A percentile compares a stretch with the other conserved stretches of the same genome.
phyloP scores from a whole-genome alignment of 23 tunicate genomes.

The Trididemnum miniatum region DNA sequence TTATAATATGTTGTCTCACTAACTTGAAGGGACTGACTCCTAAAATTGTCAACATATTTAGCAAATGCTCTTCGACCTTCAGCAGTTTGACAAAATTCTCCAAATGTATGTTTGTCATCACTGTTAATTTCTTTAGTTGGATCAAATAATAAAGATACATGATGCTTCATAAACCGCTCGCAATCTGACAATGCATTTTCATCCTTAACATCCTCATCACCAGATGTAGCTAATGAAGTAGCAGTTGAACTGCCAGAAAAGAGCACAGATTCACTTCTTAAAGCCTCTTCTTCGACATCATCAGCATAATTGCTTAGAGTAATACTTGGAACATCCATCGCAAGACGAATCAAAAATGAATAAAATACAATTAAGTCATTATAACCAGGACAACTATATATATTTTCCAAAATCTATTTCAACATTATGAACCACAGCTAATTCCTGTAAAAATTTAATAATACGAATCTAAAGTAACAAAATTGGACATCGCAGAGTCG shows the following conservation, averaged over 20 bases:
- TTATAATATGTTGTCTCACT: slow-evolving; percentile 72
- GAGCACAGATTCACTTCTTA: neutral
- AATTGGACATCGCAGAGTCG: too few species aligned
- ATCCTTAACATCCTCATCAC: neutral
- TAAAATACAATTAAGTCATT: too few species aligned
- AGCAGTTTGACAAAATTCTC: slow-evolving; percentile 59
- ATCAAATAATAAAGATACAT: slow-evolving; percentile 67
- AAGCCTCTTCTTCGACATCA: neutral
- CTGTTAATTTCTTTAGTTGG: slow-evolving; percentile 31
- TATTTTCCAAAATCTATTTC: too few species aligned
- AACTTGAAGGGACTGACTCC: slow-evolving; percentile 51
- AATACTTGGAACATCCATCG: neutral
- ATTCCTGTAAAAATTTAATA: too few species aligned
- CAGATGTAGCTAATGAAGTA: neutral
- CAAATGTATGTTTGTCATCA: slow-evolving; percentile 60
- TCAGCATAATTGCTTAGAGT: neutral
- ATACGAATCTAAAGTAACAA: too few species aligned
- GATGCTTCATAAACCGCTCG: slow-evolving; percentile 46
- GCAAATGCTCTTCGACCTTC: slow-evolving; percentile 73
- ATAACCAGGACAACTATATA: too few species aligned
- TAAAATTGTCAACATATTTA: slow-evolving; percentile 61
- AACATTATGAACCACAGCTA: too few species aligned
- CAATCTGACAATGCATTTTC: slow-evolving; percentile 11
- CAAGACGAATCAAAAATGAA: too few species aligned
- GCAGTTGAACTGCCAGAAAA: slow-evolving; percentile 18